Percentiles rank a stretch among this genome's conserved stretches.
Conservation (phyloP, 1,140 invertebrate species). For the Diorhabda sublineata region DNA sequence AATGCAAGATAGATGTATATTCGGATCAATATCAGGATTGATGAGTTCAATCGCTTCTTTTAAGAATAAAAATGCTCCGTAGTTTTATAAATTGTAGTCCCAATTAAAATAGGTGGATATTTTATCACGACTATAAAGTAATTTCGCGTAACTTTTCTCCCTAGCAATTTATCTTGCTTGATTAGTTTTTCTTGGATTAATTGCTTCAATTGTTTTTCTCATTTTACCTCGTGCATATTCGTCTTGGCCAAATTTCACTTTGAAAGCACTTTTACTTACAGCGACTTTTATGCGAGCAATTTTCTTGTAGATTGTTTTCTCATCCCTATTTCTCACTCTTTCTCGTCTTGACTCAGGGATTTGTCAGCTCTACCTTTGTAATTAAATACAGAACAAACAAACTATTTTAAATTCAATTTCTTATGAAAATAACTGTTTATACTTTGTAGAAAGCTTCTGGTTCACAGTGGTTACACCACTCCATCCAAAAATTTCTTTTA, state of each 20-base stretch:
- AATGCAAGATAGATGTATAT: background rate
- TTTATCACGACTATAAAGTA: slow-evolving; percentile 48
- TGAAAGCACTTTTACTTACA: slow-evolving; percentile 36
- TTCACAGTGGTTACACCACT: too few species aligned
- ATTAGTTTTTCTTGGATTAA: slow-evolving; percentile 50
- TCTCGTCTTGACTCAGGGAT: slow-evolving; percentile 9
- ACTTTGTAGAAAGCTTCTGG: background rate
- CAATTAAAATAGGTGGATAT: slow-evolving; percentile 46
- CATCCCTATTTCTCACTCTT: slow-evolving; percentile 7
- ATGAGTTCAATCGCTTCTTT: background rate
- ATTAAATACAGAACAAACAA: slow-evolving; percentile 24
- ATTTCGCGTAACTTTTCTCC: slow-evolving; percentile 40
- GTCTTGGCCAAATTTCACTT: slow-evolving; percentile 42
- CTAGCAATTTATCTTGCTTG: slow-evolving; percentile 47
- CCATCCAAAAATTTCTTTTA: too few species aligned
- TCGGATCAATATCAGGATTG: background rate
- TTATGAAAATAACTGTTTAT: slow-evolving; percentile 11
- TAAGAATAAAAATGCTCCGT: slow-evolving; percentile 20
- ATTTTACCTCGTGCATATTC: slow-evolving; percentile 45
- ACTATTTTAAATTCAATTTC: slow-evolving; percentile 17
- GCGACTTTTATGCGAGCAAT: slow-evolving; percentile 32
- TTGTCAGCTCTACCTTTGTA: slow-evolving; percentile 15
- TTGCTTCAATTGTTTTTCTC: slow-evolving; percentile 49
- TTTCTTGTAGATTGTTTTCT: slow-evolving; percentile 32
- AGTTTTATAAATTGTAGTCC: slow-evolving; percentile 44